phyloP scores from a whole-genome alignment of 2,888 invertebrate species.

The Drosophila borealis region DNA sequence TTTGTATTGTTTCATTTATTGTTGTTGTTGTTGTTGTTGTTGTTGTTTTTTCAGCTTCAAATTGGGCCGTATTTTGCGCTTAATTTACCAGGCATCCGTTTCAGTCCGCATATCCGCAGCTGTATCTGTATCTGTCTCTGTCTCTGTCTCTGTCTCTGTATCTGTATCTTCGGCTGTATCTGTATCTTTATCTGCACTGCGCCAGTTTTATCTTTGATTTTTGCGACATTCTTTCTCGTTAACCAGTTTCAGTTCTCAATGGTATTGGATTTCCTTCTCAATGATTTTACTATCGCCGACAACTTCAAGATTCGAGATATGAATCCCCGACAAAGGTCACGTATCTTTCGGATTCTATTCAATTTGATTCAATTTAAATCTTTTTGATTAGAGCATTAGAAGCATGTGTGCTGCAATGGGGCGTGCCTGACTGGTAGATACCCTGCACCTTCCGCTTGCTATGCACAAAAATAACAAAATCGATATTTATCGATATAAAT shows the following conservation, averaged over 20 bases:
- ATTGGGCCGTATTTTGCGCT: conserved; percentile 44
- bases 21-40: conserved; percentile 4
- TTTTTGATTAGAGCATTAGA: too few species aligned
- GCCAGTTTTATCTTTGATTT: conserved; percentile 13
- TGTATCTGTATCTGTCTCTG: conserved; percentile 7
- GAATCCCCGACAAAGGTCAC: not conserved
- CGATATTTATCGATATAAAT: too few species aligned
- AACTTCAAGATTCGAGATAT: not conserved
- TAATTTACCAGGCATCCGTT: conserved; percentile 44
- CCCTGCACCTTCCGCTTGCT: too few species aligned
- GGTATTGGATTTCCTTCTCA: conserved; percentile 13
- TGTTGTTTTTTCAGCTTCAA: conserved; percentile 18
- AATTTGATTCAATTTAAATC: too few species aligned
- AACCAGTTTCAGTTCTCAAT: not conserved
- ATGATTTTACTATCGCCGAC: not conserved
- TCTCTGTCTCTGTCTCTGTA: not conserved
- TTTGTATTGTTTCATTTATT: not conserved
- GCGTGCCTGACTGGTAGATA: too few species aligned
- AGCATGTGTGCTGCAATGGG: too few species aligned
- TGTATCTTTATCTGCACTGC: conserved; percentile 15
- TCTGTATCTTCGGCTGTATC: not conserved
- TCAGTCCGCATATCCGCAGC: conserved; percentile 22
- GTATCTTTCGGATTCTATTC: too few species aligned
- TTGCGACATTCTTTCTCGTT: conserved; percentile 2
- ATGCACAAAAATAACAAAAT: too few species aligned